Percentiles rank a stretch among this genome's conserved stretches.
phyloP scores from a whole-genome alignment of 2,113 vertebrate genomes.

The Nannobrachium achirus region DNA sequence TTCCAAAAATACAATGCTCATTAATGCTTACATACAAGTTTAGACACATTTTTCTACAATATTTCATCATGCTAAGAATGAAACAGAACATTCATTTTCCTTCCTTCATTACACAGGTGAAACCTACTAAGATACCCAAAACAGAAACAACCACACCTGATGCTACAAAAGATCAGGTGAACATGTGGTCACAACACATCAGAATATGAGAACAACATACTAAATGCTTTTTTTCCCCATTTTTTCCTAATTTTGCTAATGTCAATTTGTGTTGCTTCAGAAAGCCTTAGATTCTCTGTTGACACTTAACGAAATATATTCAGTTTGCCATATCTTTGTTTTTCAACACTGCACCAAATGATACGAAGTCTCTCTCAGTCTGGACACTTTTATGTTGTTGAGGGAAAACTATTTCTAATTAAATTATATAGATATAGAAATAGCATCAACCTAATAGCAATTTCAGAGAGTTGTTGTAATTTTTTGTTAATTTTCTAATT shows the following conservation, averaged over 20 bases:
- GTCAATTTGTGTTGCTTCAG: not conserved
- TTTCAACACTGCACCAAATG: not conserved
- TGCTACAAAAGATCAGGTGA: slow-evolving; percentile 81
- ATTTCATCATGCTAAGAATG: slow-evolving; percentile 9
- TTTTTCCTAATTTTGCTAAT: not conserved
- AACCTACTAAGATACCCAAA: slow-evolving; percentile 78
- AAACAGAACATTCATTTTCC: slow-evolving; percentile 23
- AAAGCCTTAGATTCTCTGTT: not conserved
- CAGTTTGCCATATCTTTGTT: not conserved
- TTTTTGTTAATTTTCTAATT: not conserved
- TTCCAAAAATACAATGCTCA: not conserved
- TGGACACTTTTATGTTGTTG: too few species aligned
- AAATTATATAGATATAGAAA: too few species aligned
- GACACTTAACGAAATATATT: not conserved
- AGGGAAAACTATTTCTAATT: too few species aligned
- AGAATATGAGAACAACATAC: not conserved
- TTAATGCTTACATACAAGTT: not conserved
- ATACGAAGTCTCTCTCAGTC: not conserved
- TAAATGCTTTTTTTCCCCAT: not conserved
- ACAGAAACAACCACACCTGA: slow-evolving; percentile 71
- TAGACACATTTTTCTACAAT: too few species aligned
- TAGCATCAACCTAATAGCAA: too few species aligned
- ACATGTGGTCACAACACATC: slow-evolving; percentile 5
- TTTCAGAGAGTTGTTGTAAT: too few species aligned
- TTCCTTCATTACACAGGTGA: slow-evolving; percentile 65